Base-by-base conservation (phyloP, 2,888 invertebrate species). In the Trissonchulus latispiculum region DNA sequence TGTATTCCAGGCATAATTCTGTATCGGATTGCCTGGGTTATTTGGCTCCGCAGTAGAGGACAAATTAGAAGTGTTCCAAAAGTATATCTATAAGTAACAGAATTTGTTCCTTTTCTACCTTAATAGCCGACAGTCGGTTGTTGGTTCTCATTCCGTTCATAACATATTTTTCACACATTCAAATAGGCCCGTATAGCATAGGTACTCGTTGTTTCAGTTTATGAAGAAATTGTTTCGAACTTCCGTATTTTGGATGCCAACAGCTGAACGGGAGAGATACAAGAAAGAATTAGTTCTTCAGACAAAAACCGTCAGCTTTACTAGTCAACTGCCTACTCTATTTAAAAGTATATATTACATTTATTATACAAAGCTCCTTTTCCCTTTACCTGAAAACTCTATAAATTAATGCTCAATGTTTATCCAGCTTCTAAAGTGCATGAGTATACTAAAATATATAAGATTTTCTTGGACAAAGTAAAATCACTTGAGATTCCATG, bases 241-340 rank as follows among this genome's bases (percentile, higher is more conserved):
- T 18, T 64, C 66, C 28, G 31, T 32, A 15, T 64, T 64, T n/a
- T 64, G 66, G 66, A 64, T 64, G 66, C 66, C 66, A 32, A 28
- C 8, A 64, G 35, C 31, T 18, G 66, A 64, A 8, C 66, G 66
- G 32, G n/a, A 29, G n/a, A 8, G 8, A 15, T 64, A 64, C 66
- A 64, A 64, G 28, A 29, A 64, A n/a, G 66, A 32, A 32, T 18
- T 33, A n/a, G 28, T 15, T 15, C 66, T 64, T 8, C 66, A 64
- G 66, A 64, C 66, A 33, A 8, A 29, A 64, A 64, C 66, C 28
- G 8, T 64, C 8, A 64, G 66, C 66, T 15, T 64, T 8, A 64
- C 66, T 15, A 64, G 66, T 33, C 66, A n/a, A 28, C 28, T 64
- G 66, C 66, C 66, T 18, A 64, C 66, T 15, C 48, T 48, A 8